Percentiles rank a stretch among this genome's conserved stretches.
phyloP scores from a whole-genome alignment of 2,113 vertebrate species.

The Prietella phreatophila region DNA sequence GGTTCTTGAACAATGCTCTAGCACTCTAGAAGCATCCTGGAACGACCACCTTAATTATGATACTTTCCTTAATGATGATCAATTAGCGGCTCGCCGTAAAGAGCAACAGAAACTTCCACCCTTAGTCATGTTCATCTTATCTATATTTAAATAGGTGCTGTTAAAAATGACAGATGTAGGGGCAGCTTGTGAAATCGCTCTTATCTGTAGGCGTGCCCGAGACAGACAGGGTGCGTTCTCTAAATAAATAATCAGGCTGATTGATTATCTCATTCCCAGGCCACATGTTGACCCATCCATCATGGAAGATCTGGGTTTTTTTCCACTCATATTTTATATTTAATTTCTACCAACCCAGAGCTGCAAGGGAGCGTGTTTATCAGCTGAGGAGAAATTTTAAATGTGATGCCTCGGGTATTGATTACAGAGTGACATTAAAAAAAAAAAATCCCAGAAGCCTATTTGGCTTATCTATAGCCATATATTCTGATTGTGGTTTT shows the following conservation, averaged over 20 bases:
- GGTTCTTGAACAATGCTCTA: neutral
- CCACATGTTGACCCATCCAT: constrained; percentile 47
- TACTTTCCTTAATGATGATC: neutral
- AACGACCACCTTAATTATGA: neutral
- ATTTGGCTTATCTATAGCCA: constrained; percentile 42
- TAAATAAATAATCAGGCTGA: constrained; percentile 50
- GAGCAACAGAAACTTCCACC: neutral
- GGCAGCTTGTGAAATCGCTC: constrained; percentile 10
- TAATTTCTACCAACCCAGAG: constrained; percentile 15
- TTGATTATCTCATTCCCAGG: constrained; percentile 40
- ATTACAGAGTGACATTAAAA: constrained; percentile 27
- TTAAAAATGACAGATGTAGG: constrained; percentile 18
- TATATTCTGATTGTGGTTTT: constrained; percentile 50
- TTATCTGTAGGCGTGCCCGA: neutral
- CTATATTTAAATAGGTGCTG: constrained; percentile 10
- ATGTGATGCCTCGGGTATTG: constrained; percentile 42
- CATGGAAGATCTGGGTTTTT: constrained; percentile 18
- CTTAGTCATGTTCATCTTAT: constrained; percentile 7
- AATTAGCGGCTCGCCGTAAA: neutral
- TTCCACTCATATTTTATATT: constrained; percentile 37
- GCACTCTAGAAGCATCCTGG: neutral
- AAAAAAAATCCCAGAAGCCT: neutral
- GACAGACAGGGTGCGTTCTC: constrained; percentile 27
- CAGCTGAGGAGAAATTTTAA: constrained; percentile 5
- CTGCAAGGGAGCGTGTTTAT: neutral